phyloP scores from a whole-genome alignment of 2,888 invertebrate genomes.

The Synanthedon formicaeformis region DNA sequence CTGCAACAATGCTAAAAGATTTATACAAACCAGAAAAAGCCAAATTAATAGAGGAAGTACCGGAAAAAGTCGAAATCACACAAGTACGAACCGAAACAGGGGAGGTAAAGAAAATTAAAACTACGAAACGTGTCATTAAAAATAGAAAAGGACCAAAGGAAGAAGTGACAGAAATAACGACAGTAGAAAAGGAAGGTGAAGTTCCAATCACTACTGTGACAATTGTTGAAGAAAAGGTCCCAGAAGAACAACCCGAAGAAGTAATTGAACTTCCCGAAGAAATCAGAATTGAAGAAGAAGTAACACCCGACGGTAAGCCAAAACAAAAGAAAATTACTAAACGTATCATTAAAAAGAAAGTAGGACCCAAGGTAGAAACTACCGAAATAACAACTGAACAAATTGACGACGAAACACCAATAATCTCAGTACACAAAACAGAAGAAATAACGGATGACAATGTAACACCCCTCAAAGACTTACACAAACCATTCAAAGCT shows the following conservation, averaged over 20 bases:
- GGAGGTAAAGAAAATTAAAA: constrained; percentile 15
- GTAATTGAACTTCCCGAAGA: constrained; percentile 33
- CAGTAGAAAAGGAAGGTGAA: constrained; percentile 24
- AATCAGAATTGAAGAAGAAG: constrained; percentile 15
- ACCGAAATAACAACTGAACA: constrained; percentile 36
- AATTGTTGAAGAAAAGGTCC: constrained; percentile 10
- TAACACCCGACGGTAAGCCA: constrained; percentile 16
- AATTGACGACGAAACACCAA: constrained; percentile 16
- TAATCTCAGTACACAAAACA: constrained; percentile 24
- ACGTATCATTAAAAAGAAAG: constrained; percentile 25
- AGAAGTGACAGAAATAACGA: constrained; percentile 25
- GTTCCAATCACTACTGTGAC: constrained; percentile 11
- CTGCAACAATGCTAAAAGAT: constrained; percentile 24
- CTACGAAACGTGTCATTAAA: constrained; percentile 28
- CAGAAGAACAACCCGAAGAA: constrained; percentile 13
- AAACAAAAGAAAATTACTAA: constrained; percentile 20
- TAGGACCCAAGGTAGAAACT: constrained; percentile 32
- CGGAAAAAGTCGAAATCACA: constrained; percentile 41
- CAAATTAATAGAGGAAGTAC: constrained; percentile 12
- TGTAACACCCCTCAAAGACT: constrained; percentile 9
- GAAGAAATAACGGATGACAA: constrained; percentile 15
- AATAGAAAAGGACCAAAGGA: constrained; percentile 27
- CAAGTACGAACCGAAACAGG: constrained; percentile 28
- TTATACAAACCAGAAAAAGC: constrained; percentile 15
- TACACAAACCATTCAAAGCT: constrained; percentile 9